Base-by-base conservation (phyloP, 92 coral and sea anemone genomes). In the Parazoanthus swiftii region DNA sequence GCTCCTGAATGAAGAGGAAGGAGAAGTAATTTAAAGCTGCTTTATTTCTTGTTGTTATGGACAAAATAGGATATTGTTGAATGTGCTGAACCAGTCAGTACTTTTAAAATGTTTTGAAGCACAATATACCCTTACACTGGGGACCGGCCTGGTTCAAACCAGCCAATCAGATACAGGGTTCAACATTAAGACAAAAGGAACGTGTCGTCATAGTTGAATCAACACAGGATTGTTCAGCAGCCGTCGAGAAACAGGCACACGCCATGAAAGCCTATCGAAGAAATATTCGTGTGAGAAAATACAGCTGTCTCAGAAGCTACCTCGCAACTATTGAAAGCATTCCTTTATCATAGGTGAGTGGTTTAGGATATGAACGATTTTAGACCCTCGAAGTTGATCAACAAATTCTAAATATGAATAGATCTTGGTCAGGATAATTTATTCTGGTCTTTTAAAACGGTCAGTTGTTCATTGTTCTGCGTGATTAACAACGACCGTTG, bases 381-480 rank as follows among this genome's bases (percentile, higher is more conserved):
- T 68, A 70, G 77, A 72, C 33, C 21, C 16, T 48, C 13, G 4
- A 15, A 44, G 15, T 4, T 42, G 78, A 54, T 29, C 36, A 39
- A 70, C 1, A 70, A 14, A 83, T 39, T 29, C 44, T 43, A 21
- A 70, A 33, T 39, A 43, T 70, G 77, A 84, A 82, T 25, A 48
- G 46, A 84, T 16, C 37, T 58, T 58, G 42, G 18, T 56, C 38
- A 8, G 26, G 42, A 84, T 84, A 75, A 84, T 70, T 84, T 70
- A 84, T 84, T 84, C 87, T 71, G 72, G 70, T 18, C 35, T 25
- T 81, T 82, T 46, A 70, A 14, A 74, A 84, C 87, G 79, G 87
- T 71, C 79, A 29, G 5, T 71, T 71, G 70, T 84, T 50, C 65
- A 84, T 84, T 72, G 87, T 84, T 46, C 39, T 8, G 43, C 4